phyloP scores from a whole-genome alignment of 2,888 invertebrate species.

The Carabus problematicus region DNA sequence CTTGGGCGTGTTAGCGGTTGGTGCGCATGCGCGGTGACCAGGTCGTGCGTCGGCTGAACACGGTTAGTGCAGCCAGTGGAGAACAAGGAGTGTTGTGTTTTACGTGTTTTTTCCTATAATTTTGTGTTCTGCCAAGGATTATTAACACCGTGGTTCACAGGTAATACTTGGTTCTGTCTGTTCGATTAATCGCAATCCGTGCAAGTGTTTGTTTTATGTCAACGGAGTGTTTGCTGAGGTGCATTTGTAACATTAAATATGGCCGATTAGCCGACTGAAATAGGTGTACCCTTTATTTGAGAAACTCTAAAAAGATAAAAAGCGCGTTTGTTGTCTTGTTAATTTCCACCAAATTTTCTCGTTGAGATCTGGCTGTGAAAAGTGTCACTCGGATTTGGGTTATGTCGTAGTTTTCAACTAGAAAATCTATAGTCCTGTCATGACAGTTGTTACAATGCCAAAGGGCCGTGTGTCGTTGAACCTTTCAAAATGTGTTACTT shows the following conservation, averaged over 20 bases:
- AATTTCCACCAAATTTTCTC: no score
- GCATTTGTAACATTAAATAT: slow-evolving; percentile 38
- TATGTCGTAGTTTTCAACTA: slow-evolving; percentile 8
- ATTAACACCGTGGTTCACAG: slow-evolving; percentile 40
- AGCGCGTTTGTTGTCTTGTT: no score
- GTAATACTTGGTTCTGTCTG: slow-evolving; percentile 21
- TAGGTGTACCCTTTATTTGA: slow-evolving; percentile 38
- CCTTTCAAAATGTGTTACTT: slow-evolving; percentile 31
- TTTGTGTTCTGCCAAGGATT: slow-evolving; percentile 43
- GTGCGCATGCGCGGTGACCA: slow-evolving; percentile 32
- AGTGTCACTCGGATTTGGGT: not conserved
- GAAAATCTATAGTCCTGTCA: not conserved
- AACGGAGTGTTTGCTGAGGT: slow-evolving; percentile 33
- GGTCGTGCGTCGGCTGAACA: slow-evolving; percentile 40
- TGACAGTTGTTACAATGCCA: slow-evolving; percentile 31
- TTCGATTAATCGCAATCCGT: slow-evolving; percentile 13
- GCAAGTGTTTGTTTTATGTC: slow-evolving; percentile 21
- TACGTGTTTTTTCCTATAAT: slow-evolving; percentile 38
- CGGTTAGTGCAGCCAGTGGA: slow-evolving; percentile 36
- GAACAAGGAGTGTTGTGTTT: slow-evolving; percentile 40
- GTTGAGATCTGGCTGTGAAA: not conserved
- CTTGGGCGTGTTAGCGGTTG: slow-evolving; percentile 38
- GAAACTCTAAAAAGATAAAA: slow-evolving; percentile 2
- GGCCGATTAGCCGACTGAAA: slow-evolving; percentile 42
- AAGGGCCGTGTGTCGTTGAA: slow-evolving; percentile 38